Evolutionary conservation across 2,888 invertebrate genomes (phyloP), one percentile per base, ranked within the genome.

Genomic region (Drosophila nr. perissopoda): DNA sequence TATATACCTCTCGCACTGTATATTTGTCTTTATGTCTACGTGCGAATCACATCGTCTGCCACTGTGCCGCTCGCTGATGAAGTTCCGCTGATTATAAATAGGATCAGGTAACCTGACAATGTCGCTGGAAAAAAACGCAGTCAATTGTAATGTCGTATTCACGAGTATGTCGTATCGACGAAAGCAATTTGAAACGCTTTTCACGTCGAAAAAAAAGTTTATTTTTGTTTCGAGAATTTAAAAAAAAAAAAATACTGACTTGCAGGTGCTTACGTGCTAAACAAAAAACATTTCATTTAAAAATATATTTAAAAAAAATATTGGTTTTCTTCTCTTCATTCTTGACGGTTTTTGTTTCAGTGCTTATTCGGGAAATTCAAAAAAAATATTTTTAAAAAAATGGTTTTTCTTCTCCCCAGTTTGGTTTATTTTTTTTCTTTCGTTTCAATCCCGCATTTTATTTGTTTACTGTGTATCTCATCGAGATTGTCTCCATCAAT

Each of bases 1-100:
- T 16, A 18, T 18, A 34, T 21, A 36, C 18, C 51, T 29, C 18
- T 29, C 21, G 7, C 16, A n/a, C 53, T 36, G 34, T 27, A 13
- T 38, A 40, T 56, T 40, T 56, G 56, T 29, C 38, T 27, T n/a
- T 40, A n/a, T 40, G 56, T 4, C 38, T 56, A 56, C 56, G 56
- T 56, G 56, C 56, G 38, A 40, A 13, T 40, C n/a, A 13, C n/a
- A 38, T 56, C 56, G 56, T 56, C 38, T 13, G 13, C 56, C 56
- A 56, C 38, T 40, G 2, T 40, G 38, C 4, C 38, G 38, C 29
- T 56, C 13, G n/a, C 8, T 40, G 27, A 38, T 56, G 38, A 56
- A 56, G 38, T 56, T 56, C 38, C n/a, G 27, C n/a, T n/a, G 27
- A n/a, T 56, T 29, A n/a, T 27, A 40, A n/a, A 40, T 40, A 29